Conservation (phyloP, 2,797 vertebrate genomes). For the Pseudochirops corinnae region DNA sequence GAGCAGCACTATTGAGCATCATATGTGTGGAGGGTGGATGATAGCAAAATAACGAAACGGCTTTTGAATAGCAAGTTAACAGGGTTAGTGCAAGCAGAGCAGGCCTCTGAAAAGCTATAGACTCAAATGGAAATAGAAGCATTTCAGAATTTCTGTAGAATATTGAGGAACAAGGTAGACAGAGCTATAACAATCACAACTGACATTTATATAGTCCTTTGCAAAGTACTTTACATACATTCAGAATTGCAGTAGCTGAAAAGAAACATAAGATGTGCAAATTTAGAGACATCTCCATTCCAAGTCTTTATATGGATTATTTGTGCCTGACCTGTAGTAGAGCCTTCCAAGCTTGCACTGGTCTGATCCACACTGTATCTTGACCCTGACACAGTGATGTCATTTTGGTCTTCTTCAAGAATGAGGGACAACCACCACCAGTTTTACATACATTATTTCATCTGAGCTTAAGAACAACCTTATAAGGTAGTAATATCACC, state of each 20-base stretch:
- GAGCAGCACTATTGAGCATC: background rate
- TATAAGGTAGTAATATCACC: background rate
- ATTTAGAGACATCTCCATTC: background rate
- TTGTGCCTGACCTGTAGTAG: too few relatives aligned
- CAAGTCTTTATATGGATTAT: background rate
- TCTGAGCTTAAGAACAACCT: background rate
- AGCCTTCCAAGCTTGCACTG: background rate
- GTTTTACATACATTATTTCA: background rate
- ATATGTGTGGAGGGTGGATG: background rate
- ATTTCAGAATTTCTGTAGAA: background rate
- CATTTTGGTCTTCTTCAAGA: background rate
- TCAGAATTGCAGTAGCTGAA: background rate
- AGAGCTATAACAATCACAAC: background rate
- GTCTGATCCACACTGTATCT: background rate
- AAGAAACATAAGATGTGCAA: background rate
- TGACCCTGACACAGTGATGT: background rate
- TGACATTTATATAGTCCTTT: background rate
- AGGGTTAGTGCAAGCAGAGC: background rate
- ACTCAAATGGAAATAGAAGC: background rate
- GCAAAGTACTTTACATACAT: background rate
- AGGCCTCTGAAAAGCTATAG: background rate
- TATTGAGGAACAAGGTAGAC: background rate
- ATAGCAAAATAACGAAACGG: background rate
- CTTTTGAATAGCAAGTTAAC: background rate
- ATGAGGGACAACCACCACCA: background rate